Evolutionary conservation across 2,113 vertebrate genomes (phyloP).

Genomic region (Arenaria interpres): DNA sequence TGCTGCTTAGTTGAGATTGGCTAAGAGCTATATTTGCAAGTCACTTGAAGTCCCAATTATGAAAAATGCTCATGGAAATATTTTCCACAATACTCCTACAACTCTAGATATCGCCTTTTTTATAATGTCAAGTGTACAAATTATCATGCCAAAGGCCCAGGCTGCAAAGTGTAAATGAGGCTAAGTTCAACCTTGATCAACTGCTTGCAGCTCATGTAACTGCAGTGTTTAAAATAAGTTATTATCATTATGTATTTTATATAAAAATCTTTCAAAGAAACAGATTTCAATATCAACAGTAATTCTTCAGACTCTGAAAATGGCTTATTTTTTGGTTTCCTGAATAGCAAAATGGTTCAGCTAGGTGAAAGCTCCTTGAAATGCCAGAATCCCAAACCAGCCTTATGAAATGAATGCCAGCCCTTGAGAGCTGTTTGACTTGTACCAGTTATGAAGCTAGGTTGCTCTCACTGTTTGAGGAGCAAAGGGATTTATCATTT

Average conservation of each 20-base stretch:
- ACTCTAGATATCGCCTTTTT: background rate
- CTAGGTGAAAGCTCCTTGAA: background rate
- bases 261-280: background rate
- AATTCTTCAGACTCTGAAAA: background rate
- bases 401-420: background rate
- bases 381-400: background rate
- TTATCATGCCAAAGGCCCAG: background rate
- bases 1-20: background rate
- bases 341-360: background rate
- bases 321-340: background rate
- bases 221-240: background rate
- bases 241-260: background rate
- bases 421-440: background rate
- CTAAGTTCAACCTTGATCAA: background rate
- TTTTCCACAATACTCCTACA: background rate
- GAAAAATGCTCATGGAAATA: background rate
- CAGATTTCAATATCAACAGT: background rate
- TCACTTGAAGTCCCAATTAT: background rate
- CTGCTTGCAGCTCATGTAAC: background rate
- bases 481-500: background rate
- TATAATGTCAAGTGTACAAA: background rate
- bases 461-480: background rate
- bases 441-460: background rate
- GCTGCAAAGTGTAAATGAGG: background rate
- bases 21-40: background rate